A percentile compares a stretch with the other conserved stretches of the same genome.
These are phyloP conservation scores for Plebejus anna DNA, from an alignment of 2,888 invertebrate species.

Conservation along the genomic window DNA sequence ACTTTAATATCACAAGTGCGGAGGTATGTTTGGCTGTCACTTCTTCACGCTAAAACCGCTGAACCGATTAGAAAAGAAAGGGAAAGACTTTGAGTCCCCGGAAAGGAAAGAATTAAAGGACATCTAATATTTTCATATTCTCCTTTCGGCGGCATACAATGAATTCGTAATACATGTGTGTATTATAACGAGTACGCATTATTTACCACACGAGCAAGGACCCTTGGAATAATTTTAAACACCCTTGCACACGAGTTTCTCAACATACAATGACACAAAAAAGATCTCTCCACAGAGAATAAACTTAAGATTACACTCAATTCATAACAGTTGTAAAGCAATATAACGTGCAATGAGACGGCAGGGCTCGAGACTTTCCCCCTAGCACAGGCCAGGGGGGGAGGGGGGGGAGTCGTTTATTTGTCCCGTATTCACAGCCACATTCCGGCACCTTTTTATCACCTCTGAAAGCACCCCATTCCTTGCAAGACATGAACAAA, in stretches of 20 bases:
- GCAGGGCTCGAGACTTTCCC: neutral
- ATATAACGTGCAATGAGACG: constrained; percentile 17
- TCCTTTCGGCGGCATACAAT: too few relatives aligned
- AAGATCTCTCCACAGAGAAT: constrained; percentile 7
- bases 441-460: constrained; percentile 19
- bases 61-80: too few relatives aligned
- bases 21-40: too few relatives aligned
- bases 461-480: constrained; percentile 20
- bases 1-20: too few relatives aligned
- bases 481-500: constrained; percentile 16
- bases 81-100: too few relatives aligned
- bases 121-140: too few relatives aligned
- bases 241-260: neutral
- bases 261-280: neutral
- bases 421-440: constrained; percentile 26
- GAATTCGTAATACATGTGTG: neutral
- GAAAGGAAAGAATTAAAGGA: too few relatives aligned
- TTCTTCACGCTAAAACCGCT: too few relatives aligned
- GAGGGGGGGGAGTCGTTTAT: neutral
- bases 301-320: constrained; percentile 13
- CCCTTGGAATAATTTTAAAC: too few relatives aligned
- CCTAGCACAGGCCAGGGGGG: too few relatives aligned
- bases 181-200: neutral
- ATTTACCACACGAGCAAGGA: neutral
- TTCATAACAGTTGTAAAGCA: constrained; percentile 21